Evolutionary conservation across 37 sponge, comb jelly and placozoan species (phyloP).

Genomic region (Theonella swinhoei): DNA sequence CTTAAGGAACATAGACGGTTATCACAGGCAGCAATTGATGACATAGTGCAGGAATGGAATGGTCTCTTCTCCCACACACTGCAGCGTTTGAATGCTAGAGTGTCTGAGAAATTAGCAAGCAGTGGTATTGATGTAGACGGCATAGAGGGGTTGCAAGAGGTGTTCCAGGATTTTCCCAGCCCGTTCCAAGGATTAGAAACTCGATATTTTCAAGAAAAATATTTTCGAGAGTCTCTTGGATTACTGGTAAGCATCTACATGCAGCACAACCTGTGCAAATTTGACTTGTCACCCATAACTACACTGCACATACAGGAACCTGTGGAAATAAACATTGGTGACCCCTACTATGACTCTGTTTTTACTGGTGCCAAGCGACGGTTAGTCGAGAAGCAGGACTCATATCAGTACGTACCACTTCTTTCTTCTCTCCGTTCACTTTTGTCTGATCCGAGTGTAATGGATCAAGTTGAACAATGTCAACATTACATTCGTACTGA

Average conservation of each 20-base stretch:
- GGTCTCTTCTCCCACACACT: slow-evolving; percentile 11
- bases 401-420: slow-evolving; percentile 44
- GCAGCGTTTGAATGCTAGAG: slow-evolving; percentile 1
- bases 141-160: not conserved
- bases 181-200: slow-evolving; percentile 34
- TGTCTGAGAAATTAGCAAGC: not conserved
- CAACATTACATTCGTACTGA: not conserved
- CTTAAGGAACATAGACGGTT: slow-evolving; percentile 26
- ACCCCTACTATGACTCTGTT: not conserved
- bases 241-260: slow-evolving; percentile 1
- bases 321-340: slow-evolving; percentile 29
- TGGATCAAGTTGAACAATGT: slow-evolving; percentile 13
- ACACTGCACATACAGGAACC: slow-evolving; percentile 38
- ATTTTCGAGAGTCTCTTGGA: slow-evolving; percentile 1
- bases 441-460: slow-evolving; percentile 11
- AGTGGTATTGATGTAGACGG: not conserved
- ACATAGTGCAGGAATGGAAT: slow-evolving; percentile 12
- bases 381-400: slow-evolving; percentile 12
- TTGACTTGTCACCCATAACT: too few species aligned
- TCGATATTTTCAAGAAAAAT: slow-evolving; percentile 16
- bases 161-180: not conserved
- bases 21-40: slow-evolving; percentile 41
- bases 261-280: too few species aligned
- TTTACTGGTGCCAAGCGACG: slow-evolving; percentile 37
- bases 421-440: slow-evolving; percentile 2